Conservation (phyloP, 2,113 vertebrate genomes). For the Solenodon paradoxus region DNA sequence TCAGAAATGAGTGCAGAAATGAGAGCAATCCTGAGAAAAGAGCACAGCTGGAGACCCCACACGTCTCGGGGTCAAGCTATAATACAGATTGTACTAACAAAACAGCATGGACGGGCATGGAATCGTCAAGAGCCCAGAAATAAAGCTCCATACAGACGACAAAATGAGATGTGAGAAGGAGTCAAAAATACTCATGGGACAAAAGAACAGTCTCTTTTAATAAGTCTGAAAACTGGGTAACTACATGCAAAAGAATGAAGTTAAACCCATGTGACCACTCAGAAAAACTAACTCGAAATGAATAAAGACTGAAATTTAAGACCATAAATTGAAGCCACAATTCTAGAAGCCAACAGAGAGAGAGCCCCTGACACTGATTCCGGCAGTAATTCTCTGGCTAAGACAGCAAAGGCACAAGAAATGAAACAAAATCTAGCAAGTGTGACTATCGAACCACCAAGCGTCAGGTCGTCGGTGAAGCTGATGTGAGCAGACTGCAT, state of each 20-base stretch:
- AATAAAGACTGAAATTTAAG: not conserved
- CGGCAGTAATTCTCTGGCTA: not conserved
- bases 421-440: not conserved
- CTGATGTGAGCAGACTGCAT: no score
- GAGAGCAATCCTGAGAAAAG: not conserved
- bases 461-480: no score
- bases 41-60: not conserved
- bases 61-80: no score
- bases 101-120: no score
- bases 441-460: not conserved
- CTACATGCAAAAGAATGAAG: no score
- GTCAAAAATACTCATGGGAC: not conserved
- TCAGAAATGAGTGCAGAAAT: no score
- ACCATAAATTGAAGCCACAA: not conserved
- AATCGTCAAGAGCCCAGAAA: no score
- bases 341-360: not conserved
- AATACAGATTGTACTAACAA: no score
- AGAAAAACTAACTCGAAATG: not conserved
- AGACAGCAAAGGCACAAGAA: not conserved
- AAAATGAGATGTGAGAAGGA: not conserved
- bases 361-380: not conserved
- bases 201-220: not conserved
- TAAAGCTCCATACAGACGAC: no score
- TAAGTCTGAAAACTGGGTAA: not conserved
- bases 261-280: not conserved